Evolutionary conservation across 2,113 vertebrate genomes (phyloP), one percentile per base, ranked within the genome.

Genomic region (Cnemophilus loriae): DNA sequence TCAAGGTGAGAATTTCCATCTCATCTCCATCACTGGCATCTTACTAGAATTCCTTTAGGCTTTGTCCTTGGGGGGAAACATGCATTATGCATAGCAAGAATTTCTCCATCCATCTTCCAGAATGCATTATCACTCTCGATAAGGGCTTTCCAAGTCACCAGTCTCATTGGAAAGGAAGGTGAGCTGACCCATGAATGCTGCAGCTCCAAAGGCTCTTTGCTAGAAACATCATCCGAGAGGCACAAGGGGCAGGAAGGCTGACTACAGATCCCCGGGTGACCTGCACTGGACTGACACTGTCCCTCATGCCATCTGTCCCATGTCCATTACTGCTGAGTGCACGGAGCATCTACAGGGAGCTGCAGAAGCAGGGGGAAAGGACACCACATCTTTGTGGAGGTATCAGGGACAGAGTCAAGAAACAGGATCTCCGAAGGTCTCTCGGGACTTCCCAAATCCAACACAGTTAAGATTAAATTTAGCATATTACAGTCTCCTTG

Each of bases 21-120:
- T 3, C 42, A 30, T 52, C 50, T 86, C 68, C 60, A 81, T 73
- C 37, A 24, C 3, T 83, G 65, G 12, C 41, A 60, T 85, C 65
- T 67, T 53, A 28, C 15, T 42, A 56, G 50, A 93, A 53, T 56
- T 49, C 49, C 70, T 93, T 80, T 23, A 60, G 41, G 39, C 33
- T 89, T 68, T 77, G 79, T 90, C 88, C 88, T 55, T 83, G 47
- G 78, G 19, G 35, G 35, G 5, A n/a, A 65, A 39, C 46, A 90
- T 83, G 46, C 44, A 88, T 96, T 94, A 92, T 83, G 74, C 67
- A 96, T 65, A 49, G 33, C 67, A 88, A 92, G 50, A 79, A 88
- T 69, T 79, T 85, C 78, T 90, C 88, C 61, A 92, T 88, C 75
- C 85, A 46, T 88, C 78, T 69, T 96, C 74, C 88, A 68, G 61